A percentile compares a stretch with the other conserved stretches of the same genome.
Conservation (phyloP, 2,113 vertebrate species). For the Trematomus loennbergii region DNA sequence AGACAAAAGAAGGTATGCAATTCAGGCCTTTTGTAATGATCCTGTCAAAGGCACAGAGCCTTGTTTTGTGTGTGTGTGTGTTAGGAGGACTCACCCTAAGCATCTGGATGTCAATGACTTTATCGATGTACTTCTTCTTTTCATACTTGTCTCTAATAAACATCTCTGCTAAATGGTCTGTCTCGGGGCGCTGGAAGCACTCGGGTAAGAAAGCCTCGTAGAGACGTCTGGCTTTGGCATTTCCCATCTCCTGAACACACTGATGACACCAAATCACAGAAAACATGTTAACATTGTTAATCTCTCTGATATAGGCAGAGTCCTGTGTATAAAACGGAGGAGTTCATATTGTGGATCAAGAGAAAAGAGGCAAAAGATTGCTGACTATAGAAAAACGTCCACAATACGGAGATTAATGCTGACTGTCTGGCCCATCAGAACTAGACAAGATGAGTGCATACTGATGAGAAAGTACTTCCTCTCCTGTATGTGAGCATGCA, state of each 20-base stretch:
- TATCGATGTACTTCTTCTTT: slow-evolving; percentile 98
- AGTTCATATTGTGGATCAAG: background rate
- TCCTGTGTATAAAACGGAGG: background rate
- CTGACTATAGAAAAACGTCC: slow-evolving; percentile 33
- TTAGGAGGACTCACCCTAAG: slow-evolving; percentile 87
- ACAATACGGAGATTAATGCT: slow-evolving; percentile 11
- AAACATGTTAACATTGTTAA: background rate
- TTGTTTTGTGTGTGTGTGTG: background rate
- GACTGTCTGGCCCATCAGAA: slow-evolving; percentile 20
- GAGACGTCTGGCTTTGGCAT: slow-evolving; percentile 93
- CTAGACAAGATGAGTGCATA: slow-evolving; percentile 16
- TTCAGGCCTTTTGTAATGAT: background rate
- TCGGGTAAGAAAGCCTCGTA: slow-evolving; percentile 97
- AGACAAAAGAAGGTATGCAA: background rate
- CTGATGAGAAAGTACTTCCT: slow-evolving; percentile 21
- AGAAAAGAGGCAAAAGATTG: slow-evolving; percentile 9
- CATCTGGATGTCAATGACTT: slow-evolving; percentile 91
- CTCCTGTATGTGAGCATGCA: background rate
- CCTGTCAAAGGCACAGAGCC: background rate
- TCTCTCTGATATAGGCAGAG: background rate
- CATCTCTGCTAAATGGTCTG: slow-evolving; percentile 93
- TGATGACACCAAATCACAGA: slow-evolving; percentile 60
- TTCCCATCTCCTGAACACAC: slow-evolving; percentile 99
- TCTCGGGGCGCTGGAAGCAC: slow-evolving; percentile 94
- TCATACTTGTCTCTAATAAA: slow-evolving; percentile 99